Evolutionary conservation across 2,888 invertebrate species (phyloP).

Genomic region (Acanthosepion pharaonis): DNA sequence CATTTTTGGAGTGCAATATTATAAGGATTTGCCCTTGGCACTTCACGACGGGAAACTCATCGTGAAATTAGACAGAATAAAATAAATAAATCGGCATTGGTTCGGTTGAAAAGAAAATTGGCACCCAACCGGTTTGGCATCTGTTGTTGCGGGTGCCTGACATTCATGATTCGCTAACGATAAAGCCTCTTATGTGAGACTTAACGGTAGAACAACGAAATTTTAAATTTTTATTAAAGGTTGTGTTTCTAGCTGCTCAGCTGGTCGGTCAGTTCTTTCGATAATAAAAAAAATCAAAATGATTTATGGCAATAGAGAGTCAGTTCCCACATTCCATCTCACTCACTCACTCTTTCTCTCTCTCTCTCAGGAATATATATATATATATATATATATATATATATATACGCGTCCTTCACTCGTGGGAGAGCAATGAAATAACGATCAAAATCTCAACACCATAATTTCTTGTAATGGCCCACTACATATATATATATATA

Average conservation of each 20-base stretch:
- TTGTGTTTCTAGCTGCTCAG: neutral
- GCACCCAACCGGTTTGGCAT: neutral
- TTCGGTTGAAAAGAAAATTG: slow-evolving; percentile 15
- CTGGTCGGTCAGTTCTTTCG: neutral
- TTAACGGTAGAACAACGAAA: neutral
- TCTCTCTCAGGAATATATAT: too few relatives aligned
- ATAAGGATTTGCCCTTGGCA: neutral
- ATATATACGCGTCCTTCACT: too few relatives aligned
- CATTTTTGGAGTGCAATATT: neutral
- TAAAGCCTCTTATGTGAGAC: neutral
- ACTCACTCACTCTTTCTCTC: too few relatives aligned
- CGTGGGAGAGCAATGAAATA: too few relatives aligned
- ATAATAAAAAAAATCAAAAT: neutral
- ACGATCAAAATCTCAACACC: too few relatives aligned
- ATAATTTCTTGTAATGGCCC: too few relatives aligned
- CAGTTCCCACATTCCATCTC: too few relatives aligned
- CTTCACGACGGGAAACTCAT: neutral
- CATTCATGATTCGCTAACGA: neutral
- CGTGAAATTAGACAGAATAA: neutral
- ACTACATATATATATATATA: too few relatives aligned
- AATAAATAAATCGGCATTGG: neutral
- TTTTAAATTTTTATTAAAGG: too few relatives aligned
- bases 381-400: too few relatives aligned
- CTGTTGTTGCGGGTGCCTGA: neutral
- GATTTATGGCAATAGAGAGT: neutral